Base-by-base conservation (phyloP, 2,797 vertebrate genomes). In the Premnoplex brunnescens region DNA sequence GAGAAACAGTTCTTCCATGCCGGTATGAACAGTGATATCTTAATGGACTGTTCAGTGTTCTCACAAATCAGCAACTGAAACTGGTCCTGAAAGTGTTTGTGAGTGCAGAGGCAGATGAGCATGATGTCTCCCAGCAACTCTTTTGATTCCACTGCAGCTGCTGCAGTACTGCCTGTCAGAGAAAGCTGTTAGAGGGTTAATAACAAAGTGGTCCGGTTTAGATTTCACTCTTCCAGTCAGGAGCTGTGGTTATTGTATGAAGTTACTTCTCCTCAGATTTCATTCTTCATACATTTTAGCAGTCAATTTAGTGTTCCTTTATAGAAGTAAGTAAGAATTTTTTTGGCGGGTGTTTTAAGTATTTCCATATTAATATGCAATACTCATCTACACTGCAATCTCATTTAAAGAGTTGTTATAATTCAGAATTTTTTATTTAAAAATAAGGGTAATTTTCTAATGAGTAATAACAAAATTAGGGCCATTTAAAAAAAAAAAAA, bases 181-280 rank as follows among this genome's bases (percentile, higher is more conserved):
- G 46, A 89, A 56, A 75, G 56, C 44, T 80, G 21, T 85, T 94
- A 91, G 17, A 92, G 88, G 95, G 54, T 66, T 86, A 85, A 14
- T 73, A 91, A 59, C 67, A 44, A 69, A 34, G 26, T 54, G 43
- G 54, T 83, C 77, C 85, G 12, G 34, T 93, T 85, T 80, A 89
- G 94, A 64, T 85, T 52, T 90, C 66, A 78, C 27, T 94, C 44
- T 78, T 90, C 67, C 51, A 66, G 9, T 81, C 73, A 36, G 46
- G 81, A 72, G 7, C 49, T 94, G 58, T 79, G 60, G 9, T 87
- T 94, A 86, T 79, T 91, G 32, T 89, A 63, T 55, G 81, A 23
- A 51, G 37, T 27, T 60, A 48, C 36, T 85, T 82, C 79, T 89
- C 79, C 41, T 17, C 44, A 79, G 44, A 69, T 77, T 60, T 60